Evolutionary conservation across 2,888 invertebrate species (phyloP).

Genomic region (Drosophila picticornis): DNA sequence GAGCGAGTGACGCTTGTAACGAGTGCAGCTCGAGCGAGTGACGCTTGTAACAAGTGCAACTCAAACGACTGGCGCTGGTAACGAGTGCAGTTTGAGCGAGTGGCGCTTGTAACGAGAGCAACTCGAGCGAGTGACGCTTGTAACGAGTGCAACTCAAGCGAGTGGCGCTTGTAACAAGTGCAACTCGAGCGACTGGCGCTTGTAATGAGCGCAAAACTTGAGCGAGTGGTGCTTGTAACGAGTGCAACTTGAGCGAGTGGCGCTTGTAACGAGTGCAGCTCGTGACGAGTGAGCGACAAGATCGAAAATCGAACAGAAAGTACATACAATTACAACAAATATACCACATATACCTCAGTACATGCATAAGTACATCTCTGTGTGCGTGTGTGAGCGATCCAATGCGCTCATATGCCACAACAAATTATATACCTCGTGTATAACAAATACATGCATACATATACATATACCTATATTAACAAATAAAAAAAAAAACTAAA

Average conservation of each 20-base stretch:
- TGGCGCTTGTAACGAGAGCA: conserved; percentile 37
- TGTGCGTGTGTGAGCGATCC: conserved; percentile 34
- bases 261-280: conserved; percentile 1
- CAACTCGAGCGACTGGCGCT: not conserved
- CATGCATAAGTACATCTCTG: conserved; percentile 74
- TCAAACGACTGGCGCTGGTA: not conserved
- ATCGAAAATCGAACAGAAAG: conserved; percentile 70
- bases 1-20: conserved; percentile 21
- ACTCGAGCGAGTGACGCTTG: not conserved
- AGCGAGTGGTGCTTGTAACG: conserved; percentile 11
- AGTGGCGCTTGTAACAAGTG: not conserved
- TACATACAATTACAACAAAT: conserved; percentile 79
- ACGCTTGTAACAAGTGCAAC: conserved; percentile 18
- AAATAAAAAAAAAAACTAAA: not conserved
- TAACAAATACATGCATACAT: conserved; percentile 57
- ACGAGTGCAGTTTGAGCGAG: conserved; percentile 46
- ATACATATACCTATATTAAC: conserved; percentile 35
- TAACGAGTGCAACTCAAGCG: conserved; percentile 41
- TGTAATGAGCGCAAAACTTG: conserved; percentile 43
- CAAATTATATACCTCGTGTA: conserved; percentile 76
- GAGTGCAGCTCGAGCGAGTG: conserved; percentile 23
- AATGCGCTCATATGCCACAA: conserved; percentile 17
- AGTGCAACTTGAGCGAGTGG: conserved; percentile 34
- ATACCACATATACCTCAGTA: conserved; percentile 81
- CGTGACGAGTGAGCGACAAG: conserved; percentile 29